Evolutionary conservation across 2,113 vertebrate genomes (phyloP), one percentile per base, ranked within the genome.

Genomic region (Mormoops blainvillei): DNA sequence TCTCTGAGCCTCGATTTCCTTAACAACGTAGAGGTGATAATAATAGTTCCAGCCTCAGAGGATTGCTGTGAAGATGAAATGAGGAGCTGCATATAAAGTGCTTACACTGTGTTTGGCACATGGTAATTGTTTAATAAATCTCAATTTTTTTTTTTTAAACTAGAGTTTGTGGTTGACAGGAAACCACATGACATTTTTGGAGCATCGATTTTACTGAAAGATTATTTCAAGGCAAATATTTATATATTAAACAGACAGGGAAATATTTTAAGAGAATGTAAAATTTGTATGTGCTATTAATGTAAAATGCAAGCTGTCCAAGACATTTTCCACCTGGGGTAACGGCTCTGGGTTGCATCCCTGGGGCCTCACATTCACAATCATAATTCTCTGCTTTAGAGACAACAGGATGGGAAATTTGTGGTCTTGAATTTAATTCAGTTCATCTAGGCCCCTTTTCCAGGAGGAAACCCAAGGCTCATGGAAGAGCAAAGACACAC

Each of bases 151-250:
- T 76, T 78, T 63, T 54, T 16, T 33, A 68, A 89, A 76, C 18
- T 56, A 33, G 73, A 83, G 82, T 67, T 82, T 7, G 5, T 38
- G 45, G 56, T 76, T 83, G 89, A 89, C 56, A 80, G 50, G 38
- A 92, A 95, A 82, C 86, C 71, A 54, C 18, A 31, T n/a, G n/a
- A 48, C 67, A 74, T 95, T 92, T 92, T 74, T 41, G 31, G 56
- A 88, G 33, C n/a, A 19, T 58, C 89, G 15, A n/a, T 93, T 83
- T 93, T 78, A 83, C 74, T 80, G 85, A 33, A 83, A 85, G 56
- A 88, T 94, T 73, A 88, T 93, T 96, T 95, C 86, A 88, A 88
- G 91, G 76, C 52, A 94, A 94, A 93, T 90, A 73, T 94, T 85
- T 95, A 43, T 73, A 82, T 52, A 65, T 87, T 76, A 87, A 80